Conservation (phyloP, 2,113 vertebrate genomes). For the Zosterops japonicus region DNA sequence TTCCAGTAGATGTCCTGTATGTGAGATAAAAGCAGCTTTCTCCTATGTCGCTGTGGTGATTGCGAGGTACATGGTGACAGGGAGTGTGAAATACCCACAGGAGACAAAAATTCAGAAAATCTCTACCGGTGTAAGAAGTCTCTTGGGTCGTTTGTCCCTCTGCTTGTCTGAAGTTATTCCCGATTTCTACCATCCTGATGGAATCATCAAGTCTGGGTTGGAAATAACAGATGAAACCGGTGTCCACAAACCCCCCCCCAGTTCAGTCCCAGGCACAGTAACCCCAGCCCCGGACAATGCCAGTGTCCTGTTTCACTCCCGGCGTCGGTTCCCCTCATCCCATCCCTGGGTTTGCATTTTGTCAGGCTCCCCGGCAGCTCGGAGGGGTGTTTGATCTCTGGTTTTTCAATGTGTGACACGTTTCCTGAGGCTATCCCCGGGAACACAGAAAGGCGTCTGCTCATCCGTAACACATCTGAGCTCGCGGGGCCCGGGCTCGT, state of each 20-base stretch:
- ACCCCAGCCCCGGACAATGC: background rate
- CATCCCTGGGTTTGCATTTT: background rate
- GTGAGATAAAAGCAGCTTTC: background rate
- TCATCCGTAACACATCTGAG: background rate
- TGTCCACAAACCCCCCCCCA: no score
- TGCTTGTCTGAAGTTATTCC: background rate
- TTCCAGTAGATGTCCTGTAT: background rate
- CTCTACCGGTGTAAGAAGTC: background rate
- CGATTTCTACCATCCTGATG: background rate
- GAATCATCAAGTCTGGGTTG: background rate
- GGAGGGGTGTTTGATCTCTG: background rate
- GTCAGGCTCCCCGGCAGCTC: background rate
- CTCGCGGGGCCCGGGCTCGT: background rate
- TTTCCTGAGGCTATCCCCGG: background rate
- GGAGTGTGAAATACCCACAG: background rate
- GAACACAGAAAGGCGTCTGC: background rate
- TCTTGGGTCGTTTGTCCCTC: background rate
- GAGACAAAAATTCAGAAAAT: background rate
- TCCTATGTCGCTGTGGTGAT: background rate
- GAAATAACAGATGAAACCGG: background rate
- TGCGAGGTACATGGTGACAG: background rate
- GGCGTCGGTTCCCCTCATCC: background rate
- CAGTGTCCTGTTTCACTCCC: background rate
- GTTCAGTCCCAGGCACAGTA: background rate
- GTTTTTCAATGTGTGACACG: background rate